These are phyloP conservation scores for Ormyrus pomaceus DNA, from an alignment of 2,888 invertebrate species.

Conservation along the genomic window DNA sequence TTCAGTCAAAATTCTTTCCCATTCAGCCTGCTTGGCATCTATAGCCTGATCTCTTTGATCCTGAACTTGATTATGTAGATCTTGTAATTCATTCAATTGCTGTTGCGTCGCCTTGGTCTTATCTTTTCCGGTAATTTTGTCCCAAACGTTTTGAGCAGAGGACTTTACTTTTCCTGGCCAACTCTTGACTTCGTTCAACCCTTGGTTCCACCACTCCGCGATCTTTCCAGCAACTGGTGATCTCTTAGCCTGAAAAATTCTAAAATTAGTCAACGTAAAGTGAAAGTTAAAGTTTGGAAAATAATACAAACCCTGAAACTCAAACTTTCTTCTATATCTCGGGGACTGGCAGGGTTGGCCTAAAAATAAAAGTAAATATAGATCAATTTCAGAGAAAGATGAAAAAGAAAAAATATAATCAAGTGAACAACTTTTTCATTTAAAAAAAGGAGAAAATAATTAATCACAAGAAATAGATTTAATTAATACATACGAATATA, in stretches of 20 bases:
- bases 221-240: not conserved
- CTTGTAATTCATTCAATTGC: not conserved
- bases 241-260: not conserved
- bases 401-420: not conserved
- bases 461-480: not conserved
- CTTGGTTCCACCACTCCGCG: not conserved
- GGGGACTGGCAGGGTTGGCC: not conserved
- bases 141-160: not conserved
- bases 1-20: not conserved
- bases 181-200: not conserved
- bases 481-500: constrained; percentile 5
- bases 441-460: not conserved
- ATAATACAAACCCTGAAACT: not conserved
- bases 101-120: not conserved
- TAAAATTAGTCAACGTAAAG: not conserved
- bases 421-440: too few species aligned
- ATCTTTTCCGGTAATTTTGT: not conserved
- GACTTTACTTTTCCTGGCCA: not conserved
- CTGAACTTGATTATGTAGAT: not conserved
- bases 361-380: not conserved
- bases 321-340: not conserved
- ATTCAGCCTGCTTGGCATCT: not conserved
- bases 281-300: not conserved
- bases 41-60: not conserved
- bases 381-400: not conserved